phyloP scores from a whole-genome alignment of 2,888 invertebrate species.

The Calliphora vomitoria region DNA sequence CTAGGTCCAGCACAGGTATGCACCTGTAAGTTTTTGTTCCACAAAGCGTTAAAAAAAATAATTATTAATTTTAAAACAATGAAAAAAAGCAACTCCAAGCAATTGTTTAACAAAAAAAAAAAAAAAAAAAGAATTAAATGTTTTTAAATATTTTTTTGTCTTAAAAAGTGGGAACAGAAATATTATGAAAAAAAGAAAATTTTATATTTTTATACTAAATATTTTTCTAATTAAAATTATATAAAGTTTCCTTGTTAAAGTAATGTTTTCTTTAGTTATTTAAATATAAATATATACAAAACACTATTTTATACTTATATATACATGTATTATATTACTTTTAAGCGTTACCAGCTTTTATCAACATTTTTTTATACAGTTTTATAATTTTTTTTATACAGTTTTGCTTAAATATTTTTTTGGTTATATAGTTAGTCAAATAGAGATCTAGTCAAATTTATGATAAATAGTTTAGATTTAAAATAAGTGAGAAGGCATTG shows the following conservation, averaged over 20 bases:
- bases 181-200: slow-evolving; percentile 72
- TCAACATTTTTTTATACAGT: slow-evolving; percentile 4
- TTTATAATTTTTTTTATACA: slow-evolving; percentile 24
- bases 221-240: not conserved
- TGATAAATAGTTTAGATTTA: too few relatives aligned
- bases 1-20: slow-evolving; percentile 89
- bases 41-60: slow-evolving; percentile 76
- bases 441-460: not conserved
- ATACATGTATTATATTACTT: not conserved
- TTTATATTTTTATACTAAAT: slow-evolving; percentile 47
- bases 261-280: not conserved
- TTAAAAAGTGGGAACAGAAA: slow-evolving; percentile 77
- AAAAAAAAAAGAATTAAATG: slow-evolving; percentile 65
- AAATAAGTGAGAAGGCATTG: too few relatives aligned
- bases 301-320: not conserved
- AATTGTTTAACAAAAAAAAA: slow-evolving; percentile 59
- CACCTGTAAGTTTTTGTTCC: slow-evolving; percentile 91
- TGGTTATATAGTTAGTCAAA: not conserved
- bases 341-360: slow-evolving; percentile 49
- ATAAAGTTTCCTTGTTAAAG: slow-evolving; percentile 20
- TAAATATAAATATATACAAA: slow-evolving; percentile 5
- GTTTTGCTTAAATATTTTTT: slow-evolving; percentile 43
- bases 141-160: slow-evolving; percentile 59
- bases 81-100: slow-evolving; percentile 59
- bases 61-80: slow-evolving; percentile 67